Evolutionary conservation across 2,888 invertebrate genomes (phyloP).

Genomic region (Xestia xanthographa): DNA sequence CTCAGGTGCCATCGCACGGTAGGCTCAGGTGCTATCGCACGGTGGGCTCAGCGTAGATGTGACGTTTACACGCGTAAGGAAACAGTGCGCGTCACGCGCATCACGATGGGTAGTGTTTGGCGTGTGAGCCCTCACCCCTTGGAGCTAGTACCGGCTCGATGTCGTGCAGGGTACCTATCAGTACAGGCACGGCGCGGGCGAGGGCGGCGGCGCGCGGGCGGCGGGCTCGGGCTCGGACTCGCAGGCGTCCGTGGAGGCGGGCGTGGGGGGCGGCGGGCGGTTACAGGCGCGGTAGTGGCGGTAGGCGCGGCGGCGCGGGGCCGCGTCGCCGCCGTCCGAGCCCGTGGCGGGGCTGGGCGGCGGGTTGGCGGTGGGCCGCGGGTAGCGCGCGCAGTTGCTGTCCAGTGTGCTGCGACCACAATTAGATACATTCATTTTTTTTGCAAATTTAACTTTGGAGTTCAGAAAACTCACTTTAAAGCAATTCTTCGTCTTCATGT

Average conservation of each 20-base stretch:
- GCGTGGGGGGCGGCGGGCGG: constrained; percentile 98
- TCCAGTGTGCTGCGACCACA: constrained; percentile 90
- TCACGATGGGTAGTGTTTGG: no score
- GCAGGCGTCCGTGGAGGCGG: constrained; percentile 98
- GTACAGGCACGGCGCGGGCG: constrained; percentile 92
- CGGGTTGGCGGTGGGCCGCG: constrained; percentile 96
- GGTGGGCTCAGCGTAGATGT: no score
- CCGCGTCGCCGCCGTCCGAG: constrained; percentile 92
- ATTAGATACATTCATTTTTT: no score
- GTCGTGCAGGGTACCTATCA: constrained; percentile 32
- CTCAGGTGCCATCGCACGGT: no score
- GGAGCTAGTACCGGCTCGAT: no score
- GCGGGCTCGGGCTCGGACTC: constrained; percentile 95
- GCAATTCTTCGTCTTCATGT: not conserved
- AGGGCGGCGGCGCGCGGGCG: constrained; percentile 96
- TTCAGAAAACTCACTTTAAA: not conserved
- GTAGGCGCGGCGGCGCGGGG: constrained; percentile 93
- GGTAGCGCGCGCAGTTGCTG: constrained; percentile 93
- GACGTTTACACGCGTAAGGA: no score
- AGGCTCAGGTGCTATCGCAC: no score
- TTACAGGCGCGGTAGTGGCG: constrained; percentile 95
- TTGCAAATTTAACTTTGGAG: not conserved
- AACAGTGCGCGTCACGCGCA: no score
- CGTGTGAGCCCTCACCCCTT: no score
- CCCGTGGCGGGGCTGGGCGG: constrained; percentile 97